These are phyloP conservation scores for Cyphomyrus discorhynchus DNA, from an alignment of 2,113 vertebrate species.

Conservation along the genomic window DNA sequence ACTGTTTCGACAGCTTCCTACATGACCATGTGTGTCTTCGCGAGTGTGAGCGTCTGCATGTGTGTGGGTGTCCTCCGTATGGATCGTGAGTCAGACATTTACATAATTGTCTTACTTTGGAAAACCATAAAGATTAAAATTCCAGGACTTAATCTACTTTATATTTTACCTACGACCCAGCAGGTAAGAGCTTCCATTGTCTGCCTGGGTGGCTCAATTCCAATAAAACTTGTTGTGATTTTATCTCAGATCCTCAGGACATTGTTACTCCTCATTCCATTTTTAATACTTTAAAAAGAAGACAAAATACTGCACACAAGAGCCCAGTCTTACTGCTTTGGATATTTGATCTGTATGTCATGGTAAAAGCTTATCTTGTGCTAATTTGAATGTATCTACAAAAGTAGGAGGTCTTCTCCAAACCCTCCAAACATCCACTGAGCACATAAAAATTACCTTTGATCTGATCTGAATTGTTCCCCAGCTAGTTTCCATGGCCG, in stretches of 20 bases:
- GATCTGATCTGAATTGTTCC: background rate
- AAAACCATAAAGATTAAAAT: slow-evolving; percentile 5
- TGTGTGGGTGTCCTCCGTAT: slow-evolving; percentile 15
- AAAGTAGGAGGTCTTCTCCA: background rate
- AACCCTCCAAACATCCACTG: background rate
- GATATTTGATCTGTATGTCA: background rate
- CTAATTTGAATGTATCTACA: background rate
- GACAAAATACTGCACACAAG: background rate
- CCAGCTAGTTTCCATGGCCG: background rate
- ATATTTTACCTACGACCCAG: background rate
- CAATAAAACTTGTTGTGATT: background rate
- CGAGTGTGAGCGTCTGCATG: slow-evolving; percentile 14
- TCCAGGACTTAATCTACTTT: background rate
- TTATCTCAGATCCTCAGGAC: background rate
- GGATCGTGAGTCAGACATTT: background rate
- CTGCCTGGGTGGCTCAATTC: background rate
- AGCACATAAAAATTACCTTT: background rate
- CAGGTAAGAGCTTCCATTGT: background rate
- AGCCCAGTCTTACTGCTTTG: background rate
- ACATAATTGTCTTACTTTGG: slow-evolving; percentile 12
- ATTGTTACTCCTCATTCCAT: background rate
- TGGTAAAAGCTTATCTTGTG: background rate
- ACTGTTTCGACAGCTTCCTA: slow-evolving; percentile 50
- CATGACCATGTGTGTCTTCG: slow-evolving; percentile 43
- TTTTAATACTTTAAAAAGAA: background rate